Evolutionary conservation across 2,797 vertebrate genomes (phyloP).

Genomic region (Hemibagrus guttatus): DNA sequence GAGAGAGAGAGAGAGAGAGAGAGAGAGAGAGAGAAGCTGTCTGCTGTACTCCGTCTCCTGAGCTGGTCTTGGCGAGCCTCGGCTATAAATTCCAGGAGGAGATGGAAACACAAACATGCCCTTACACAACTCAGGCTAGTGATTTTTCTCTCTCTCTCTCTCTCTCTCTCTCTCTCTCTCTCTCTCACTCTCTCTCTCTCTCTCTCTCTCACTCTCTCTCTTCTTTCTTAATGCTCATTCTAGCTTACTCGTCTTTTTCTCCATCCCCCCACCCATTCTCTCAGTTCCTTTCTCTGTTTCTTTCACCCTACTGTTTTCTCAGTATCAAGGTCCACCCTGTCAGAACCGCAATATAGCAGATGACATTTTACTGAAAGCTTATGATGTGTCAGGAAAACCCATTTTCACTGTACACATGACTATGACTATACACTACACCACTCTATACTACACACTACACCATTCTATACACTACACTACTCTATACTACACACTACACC

Average conservation of each 20-base stretch:
- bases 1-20: background rate
- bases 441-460: too few species aligned
- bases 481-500: too few species aligned
- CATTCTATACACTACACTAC: too few species aligned
- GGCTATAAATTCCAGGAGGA: conserved; percentile 80
- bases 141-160: conserved; percentile 23
- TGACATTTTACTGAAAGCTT: conserved; percentile 15
- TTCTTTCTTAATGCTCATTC: background rate
- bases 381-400: conserved; percentile 59
- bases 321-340: background rate
- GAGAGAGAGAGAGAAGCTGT: background rate
- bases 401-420: background rate
- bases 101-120: conserved; percentile 81
- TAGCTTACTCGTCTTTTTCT: background rate
- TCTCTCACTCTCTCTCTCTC: background rate
- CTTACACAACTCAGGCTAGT: conserved; percentile 59
- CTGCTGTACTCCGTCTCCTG: conserved; percentile 44
- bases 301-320: background rate
- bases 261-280: background rate
- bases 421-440: too few species aligned
- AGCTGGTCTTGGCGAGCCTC: conserved; percentile 60
- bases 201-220: background rate
- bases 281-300: conserved; percentile 48
- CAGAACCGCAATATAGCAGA: background rate
- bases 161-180: conserved; percentile 6